Evolutionary conservation across 2,888 invertebrate genomes (phyloP), one percentile per base, ranked within the genome.

Genomic region (Lasioglossum villosulum): DNA sequence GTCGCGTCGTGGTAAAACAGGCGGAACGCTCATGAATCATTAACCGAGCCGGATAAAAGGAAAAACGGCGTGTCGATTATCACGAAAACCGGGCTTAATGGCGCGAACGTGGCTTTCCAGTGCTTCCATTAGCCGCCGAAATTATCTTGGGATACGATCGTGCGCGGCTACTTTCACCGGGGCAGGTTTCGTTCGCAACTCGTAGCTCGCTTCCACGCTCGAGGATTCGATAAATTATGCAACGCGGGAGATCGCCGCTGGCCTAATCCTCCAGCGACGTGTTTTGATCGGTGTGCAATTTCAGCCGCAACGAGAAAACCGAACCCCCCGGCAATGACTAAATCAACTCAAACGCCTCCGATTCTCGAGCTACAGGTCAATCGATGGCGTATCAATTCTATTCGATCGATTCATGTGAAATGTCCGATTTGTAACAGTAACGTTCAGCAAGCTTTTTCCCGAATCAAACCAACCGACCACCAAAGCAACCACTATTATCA

Each of bases 161-260:
- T 16, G 48, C 34, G n/a, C 68, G 34, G 12, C 78, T 82, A 84
- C 84, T 84, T 84, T 84, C 84, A 82, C 84, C 78, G 6, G 37
- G 27, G 56, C 78, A 48, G 68, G 68, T 78, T 72, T 59, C 48
- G 59, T 75, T 75, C 76, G 63, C 68, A 30, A 30, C 70, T 14
- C 27, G 39, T 27, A 42, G 66, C 34, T 63, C n/a, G 56, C 59
- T 70, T 39, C 48, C 42, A 23, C 34, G 4, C 37, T 19, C 59
- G 59, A 48, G 48, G 77, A 75, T 84, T 78, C 75, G 63, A 83
- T 78, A 78, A 82, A 75, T 82, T 78, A 75, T 78, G 74, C 82
- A 71, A 82, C 37, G 27, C 19, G 63, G 10, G 39, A 23, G 72
- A 75, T 34, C 52, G 45, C 39, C 19, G 14, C 5, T 5, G 52